Percentiles rank a stretch among this genome's conserved stretches.
phyloP scores from a whole-genome alignment of 1,140 invertebrate genomes.

The Leptinotarsa defecta region DNA sequence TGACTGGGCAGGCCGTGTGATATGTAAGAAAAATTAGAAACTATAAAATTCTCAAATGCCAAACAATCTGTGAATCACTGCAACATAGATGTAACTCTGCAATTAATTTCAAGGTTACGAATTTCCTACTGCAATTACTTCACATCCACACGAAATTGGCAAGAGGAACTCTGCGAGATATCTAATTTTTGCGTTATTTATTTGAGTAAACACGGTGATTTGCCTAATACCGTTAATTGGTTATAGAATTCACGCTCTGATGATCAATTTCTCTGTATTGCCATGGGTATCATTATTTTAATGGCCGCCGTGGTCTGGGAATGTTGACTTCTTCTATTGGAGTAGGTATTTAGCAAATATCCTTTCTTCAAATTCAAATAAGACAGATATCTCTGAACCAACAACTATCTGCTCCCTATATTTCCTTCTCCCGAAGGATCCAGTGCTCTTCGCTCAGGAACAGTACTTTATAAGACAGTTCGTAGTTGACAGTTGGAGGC shows the following conservation, averaged over 20 bases:
- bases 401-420: no score
- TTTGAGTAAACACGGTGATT: conserved; percentile 17
- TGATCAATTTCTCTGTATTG: conserved; percentile 20
- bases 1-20: conserved; percentile 34
- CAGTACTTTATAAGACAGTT: no score
- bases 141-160: conserved; percentile 28
- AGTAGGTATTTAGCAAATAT: background rate
- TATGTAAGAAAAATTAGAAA: conserved; percentile 45
- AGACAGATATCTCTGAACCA: no score
- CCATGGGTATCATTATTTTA: conserved; percentile 9
- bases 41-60: conserved; percentile 50
- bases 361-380: no score
- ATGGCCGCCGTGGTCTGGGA: background rate
- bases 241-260: conserved; percentile 20
- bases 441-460: no score
- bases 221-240: conserved; percentile 24
- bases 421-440: no score
- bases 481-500: no score
- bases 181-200: conserved; percentile 27
- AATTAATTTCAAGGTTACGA: conserved; percentile 53
- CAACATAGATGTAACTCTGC: conserved; percentile 47
- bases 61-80: conserved; percentile 51
- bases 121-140: conserved; percentile 47
- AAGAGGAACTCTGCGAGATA: conserved; percentile 23
- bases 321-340: background rate